These are phyloP conservation scores for Drosophila siamana DNA, from an alignment of 2,888 invertebrate species.

Conservation along the genomic window DNA sequence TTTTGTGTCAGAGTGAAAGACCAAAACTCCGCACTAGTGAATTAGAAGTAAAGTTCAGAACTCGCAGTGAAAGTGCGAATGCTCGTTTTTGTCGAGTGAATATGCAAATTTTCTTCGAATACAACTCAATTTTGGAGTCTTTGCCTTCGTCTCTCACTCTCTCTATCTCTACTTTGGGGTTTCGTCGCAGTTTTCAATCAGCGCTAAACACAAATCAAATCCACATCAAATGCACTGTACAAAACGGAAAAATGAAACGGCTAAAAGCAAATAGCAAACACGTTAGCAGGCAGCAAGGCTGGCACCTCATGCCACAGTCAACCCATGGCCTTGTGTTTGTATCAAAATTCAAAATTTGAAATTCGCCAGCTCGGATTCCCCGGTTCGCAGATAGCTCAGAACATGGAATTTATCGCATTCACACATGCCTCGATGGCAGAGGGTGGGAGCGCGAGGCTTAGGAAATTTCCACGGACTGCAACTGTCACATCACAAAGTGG, in stretches of 20 bases:
- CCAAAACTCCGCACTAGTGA: slow-evolving; percentile 32
- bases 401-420: slow-evolving; percentile 32
- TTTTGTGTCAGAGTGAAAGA: slow-evolving; percentile 48
- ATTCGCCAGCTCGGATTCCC: slow-evolving; percentile 54
- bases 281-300: background rate
- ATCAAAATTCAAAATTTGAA: slow-evolving; percentile 60
- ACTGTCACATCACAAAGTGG: slow-evolving; percentile 51
- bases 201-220: slow-evolving; percentile 61
- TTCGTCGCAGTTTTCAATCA: slow-evolving; percentile 47
- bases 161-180: background rate
- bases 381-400: too few species aligned
- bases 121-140: slow-evolving; percentile 33
- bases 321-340: slow-evolving; percentile 17
- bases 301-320: slow-evolving; percentile 7
- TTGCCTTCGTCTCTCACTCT: background rate
- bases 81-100: slow-evolving; percentile 32
- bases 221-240: slow-evolving; percentile 42
- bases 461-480: slow-evolving; percentile 55
- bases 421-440: slow-evolving; percentile 15
- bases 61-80: slow-evolving; percentile 39
- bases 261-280: slow-evolving; percentile 25
- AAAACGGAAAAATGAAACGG: slow-evolving; percentile 9
- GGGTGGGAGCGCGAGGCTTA: slow-evolving; percentile 9
- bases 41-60: slow-evolving; percentile 54
- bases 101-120: slow-evolving; percentile 46